phyloP scores from a whole-genome alignment of 2,113 vertebrate genomes.

The Apteryx mantelli region DNA sequence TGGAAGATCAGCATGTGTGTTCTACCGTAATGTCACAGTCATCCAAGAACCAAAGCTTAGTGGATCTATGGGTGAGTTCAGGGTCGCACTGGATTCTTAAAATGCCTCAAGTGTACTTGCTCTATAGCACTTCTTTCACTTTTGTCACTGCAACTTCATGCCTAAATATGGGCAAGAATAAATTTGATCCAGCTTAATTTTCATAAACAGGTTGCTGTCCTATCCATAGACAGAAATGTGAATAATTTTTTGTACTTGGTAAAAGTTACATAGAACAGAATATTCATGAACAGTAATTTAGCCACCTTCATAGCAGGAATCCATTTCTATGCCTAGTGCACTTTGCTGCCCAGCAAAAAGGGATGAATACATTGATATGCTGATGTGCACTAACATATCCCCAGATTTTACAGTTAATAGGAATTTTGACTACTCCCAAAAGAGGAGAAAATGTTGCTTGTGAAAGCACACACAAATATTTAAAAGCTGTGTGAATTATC shows the following conservation, averaged over 20 bases:
- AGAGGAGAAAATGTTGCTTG: not conserved
- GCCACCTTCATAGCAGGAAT: not conserved
- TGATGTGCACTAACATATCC: not conserved
- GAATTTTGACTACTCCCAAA: not conserved
- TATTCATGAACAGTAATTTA: not conserved
- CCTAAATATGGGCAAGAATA: not conserved
- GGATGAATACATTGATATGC: too few relatives aligned
- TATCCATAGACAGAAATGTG: not conserved
- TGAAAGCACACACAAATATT: not conserved
- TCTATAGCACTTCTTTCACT: not conserved
- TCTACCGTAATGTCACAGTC: not conserved
- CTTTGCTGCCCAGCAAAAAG: not conserved
- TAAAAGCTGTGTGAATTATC: not conserved
- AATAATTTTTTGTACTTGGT: not conserved
- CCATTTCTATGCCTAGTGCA: not conserved
- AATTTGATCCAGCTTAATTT: not conserved
- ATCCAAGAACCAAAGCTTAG: constrained; percentile 52
- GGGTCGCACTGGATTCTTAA: not conserved
- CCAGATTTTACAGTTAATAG: not conserved
- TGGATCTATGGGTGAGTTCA: constrained; percentile 39
- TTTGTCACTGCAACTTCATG: not conserved
- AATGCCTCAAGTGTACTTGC: not conserved
- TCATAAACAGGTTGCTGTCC: not conserved
- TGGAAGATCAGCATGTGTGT: not conserved
- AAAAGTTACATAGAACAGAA: not conserved